phyloP scores from a whole-genome alignment of 2,797 vertebrate genomes.

The Acanthornis magna region DNA sequence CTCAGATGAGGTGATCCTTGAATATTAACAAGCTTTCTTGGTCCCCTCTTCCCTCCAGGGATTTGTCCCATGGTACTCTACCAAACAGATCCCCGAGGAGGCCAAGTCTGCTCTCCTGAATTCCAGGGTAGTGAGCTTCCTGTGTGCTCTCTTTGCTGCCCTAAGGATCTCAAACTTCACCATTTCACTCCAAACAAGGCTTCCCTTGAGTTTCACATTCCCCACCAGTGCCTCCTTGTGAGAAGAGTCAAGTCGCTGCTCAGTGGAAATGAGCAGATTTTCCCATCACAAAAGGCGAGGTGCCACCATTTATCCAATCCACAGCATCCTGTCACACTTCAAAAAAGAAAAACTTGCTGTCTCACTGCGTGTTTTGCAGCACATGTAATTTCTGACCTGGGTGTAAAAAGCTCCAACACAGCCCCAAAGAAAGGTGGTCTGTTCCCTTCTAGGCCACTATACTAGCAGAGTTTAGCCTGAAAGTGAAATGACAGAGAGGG shows the following conservation, averaged over 20 bases:
- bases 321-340: neutral
- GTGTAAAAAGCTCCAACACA: neutral
- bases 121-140: neutral
- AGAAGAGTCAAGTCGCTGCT: neutral
- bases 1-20: neutral
- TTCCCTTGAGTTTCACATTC: neutral
- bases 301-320: neutral
- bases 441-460: neutral
- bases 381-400: neutral
- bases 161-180: neutral
- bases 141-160: neutral
- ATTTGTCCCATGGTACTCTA: neutral
- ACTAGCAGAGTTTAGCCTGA: neutral
- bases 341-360: neutral
- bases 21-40: neutral
- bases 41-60: neutral
- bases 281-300: accelerated
- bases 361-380: neutral
- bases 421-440: neutral
- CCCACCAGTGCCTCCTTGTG: neutral
- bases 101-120: neutral
- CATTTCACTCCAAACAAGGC: neutral
- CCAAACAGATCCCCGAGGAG: neutral
- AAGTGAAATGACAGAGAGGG: neutral
- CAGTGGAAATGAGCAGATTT: neutral